Percentiles rank a stretch among this genome's conserved stretches.
These are phyloP conservation scores for Stomatorhinus walkeri DNA, from an alignment of 2,797 vertebrate genomes.

Conservation along the genomic window DNA sequence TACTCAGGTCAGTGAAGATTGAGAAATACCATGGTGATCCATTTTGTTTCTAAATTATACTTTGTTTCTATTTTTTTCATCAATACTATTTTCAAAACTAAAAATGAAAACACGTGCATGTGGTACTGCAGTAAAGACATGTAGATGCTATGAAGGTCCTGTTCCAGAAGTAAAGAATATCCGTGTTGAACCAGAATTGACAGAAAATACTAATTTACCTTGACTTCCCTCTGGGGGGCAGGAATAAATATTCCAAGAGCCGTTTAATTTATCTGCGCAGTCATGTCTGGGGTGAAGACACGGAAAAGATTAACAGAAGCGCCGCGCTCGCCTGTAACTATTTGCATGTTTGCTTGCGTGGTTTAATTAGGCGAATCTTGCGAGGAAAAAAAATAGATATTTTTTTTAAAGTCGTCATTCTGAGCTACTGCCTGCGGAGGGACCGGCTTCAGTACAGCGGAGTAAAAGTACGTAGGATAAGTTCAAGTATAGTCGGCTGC, in stretches of 20 bases:
- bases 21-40: background rate
- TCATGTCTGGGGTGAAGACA: slow-evolving; percentile 9
- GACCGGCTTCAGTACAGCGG: background rate
- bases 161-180: background rate
- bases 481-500: background rate
- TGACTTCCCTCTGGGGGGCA: slow-evolving; percentile 17
- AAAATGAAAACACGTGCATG: background rate
- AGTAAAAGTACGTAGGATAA: background rate
- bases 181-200: slow-evolving; percentile 9
- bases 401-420: background rate
- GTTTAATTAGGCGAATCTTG: background rate
- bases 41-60: background rate
- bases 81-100: background rate
- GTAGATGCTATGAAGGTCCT: background rate
- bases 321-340: background rate
- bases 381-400: background rate
- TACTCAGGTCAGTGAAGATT: background rate
- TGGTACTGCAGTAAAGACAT: background rate
- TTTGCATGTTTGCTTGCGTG: background rate
- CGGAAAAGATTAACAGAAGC: background rate
- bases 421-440: background rate
- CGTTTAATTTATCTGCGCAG: slow-evolving; percentile 5
- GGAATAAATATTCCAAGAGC: slow-evolving; percentile 13
- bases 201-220: slow-evolving; percentile 14
- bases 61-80: background rate